Percentiles rank a stretch among this genome's conserved stretches.
These are phyloP conservation scores for Hippocampus guttulatus DNA, from an alignment of 2,113 vertebrate genomes.

Conservation along the genomic window DNA sequence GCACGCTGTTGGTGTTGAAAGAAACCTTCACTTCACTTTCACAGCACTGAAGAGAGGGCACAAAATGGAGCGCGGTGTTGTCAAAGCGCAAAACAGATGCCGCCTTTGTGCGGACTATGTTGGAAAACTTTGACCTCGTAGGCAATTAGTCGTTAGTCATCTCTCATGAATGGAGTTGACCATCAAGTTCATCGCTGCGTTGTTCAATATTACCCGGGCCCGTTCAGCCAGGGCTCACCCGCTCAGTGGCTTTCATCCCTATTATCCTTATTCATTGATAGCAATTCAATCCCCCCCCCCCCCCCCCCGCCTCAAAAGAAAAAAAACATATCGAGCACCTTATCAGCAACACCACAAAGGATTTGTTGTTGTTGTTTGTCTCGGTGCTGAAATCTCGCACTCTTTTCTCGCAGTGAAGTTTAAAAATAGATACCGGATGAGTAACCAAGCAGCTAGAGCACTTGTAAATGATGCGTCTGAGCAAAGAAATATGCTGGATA, in stretches of 20 bases:
- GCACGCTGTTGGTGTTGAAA: constrained; percentile 81
- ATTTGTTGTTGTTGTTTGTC: constrained; percentile 38
- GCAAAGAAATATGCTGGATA: constrained; percentile 27
- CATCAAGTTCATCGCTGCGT: no score
- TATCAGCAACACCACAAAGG: constrained; percentile 52
- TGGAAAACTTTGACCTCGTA: not conserved
- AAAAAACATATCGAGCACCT: constrained; percentile 6
- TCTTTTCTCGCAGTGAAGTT: constrained; percentile 8
- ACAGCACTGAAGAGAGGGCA: constrained; percentile 71
- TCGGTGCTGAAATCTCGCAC: constrained; percentile 22
- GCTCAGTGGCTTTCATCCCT: not conserved
- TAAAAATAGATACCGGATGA: constrained; percentile 51
- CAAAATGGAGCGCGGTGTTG: constrained; percentile 15
- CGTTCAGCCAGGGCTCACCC: not conserved
- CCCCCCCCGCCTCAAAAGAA: no score
- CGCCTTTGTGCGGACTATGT: not conserved
- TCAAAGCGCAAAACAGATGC: constrained; percentile 5
- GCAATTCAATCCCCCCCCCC: not conserved
- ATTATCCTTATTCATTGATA: not conserved
- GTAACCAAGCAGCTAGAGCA: constrained; percentile 12
- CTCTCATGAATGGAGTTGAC: not conserved
- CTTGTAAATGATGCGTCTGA: constrained; percentile 41
- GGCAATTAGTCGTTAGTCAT: not conserved
- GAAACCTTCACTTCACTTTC: constrained; percentile 77
- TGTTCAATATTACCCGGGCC: not conserved